Evolutionary conservation across 2,888 invertebrate genomes (phyloP).

Genomic region (Papilio elwesi): DNA sequence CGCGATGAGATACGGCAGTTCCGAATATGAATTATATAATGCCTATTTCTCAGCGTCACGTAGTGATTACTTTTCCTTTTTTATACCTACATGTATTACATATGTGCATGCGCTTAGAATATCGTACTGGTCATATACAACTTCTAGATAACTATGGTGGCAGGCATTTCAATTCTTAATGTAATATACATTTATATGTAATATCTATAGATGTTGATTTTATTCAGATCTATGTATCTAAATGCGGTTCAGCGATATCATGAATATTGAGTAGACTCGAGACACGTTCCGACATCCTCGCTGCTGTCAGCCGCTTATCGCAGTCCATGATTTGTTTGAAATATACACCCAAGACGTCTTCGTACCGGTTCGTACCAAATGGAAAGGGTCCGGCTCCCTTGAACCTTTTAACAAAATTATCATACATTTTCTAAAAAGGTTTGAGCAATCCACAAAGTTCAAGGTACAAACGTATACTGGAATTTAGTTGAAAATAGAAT

Average conservation of each 20-base stretch:
- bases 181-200: conserved; percentile 6
- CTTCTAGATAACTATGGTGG: background rate
- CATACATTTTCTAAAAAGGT: conserved; percentile 25
- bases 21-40: no score
- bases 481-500: background rate
- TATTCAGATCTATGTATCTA: conserved; percentile 20
- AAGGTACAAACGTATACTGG: conserved; percentile 1
- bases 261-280: conserved; percentile 35
- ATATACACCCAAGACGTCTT: conserved; percentile 28
- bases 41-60: background rate
- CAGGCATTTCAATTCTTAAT: conserved; percentile 3
- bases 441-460: conserved; percentile 11
- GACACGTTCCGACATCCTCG: conserved; percentile 35
- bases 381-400: conserved; percentile 27
- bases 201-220: conserved; percentile 24
- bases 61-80: background rate
- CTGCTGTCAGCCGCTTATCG: conserved; percentile 38
- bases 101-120: background rate
- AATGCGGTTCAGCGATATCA: conserved; percentile 36
- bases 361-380: conserved; percentile 40
- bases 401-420: conserved; percentile 32
- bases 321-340: conserved; percentile 39
- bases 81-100: background rate
- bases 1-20: no score
- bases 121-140: background rate